Conservation (phyloP, 2,888 invertebrate species). For the Diadegma fenestrale region DNA sequence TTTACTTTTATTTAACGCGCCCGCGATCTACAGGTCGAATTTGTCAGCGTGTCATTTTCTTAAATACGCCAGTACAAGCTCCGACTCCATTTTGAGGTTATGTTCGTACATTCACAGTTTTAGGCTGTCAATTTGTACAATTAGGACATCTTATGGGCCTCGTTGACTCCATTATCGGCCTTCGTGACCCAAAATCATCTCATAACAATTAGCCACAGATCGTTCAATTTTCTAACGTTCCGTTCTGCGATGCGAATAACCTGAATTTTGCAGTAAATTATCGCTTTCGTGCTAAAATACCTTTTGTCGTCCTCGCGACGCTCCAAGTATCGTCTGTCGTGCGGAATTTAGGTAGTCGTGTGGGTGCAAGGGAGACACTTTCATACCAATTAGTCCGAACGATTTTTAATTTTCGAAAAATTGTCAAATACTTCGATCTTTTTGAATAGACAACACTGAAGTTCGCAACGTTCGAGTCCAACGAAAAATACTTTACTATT, state of each 20-base stretch:
- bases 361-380: neutral
- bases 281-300: neutral
- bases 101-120: neutral
- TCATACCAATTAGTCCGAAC: neutral
- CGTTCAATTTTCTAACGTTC: neutral
- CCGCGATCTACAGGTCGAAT: constrained; percentile 19
- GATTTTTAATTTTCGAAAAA: neutral
- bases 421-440: neutral
- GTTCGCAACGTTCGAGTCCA: too few relatives aligned
- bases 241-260: neutral
- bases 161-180: neutral
- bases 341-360: neutral
- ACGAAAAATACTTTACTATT: too few relatives aligned
- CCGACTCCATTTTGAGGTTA: constrained; percentile 17
- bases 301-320: neutral
- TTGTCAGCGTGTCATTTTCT: constrained; percentile 1
- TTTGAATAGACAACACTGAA: too few relatives aligned
- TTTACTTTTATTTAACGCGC: neutral
- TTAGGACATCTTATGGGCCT: neutral
- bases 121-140: constrained; percentile 21
- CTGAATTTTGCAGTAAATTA: neutral
- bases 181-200: constrained; percentile 3
- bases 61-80: neutral
- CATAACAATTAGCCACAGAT: neutral
- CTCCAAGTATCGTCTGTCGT: neutral